Conservation (phyloP, 2,113 vertebrate species). For the Peromyscus maniculatus region DNA sequence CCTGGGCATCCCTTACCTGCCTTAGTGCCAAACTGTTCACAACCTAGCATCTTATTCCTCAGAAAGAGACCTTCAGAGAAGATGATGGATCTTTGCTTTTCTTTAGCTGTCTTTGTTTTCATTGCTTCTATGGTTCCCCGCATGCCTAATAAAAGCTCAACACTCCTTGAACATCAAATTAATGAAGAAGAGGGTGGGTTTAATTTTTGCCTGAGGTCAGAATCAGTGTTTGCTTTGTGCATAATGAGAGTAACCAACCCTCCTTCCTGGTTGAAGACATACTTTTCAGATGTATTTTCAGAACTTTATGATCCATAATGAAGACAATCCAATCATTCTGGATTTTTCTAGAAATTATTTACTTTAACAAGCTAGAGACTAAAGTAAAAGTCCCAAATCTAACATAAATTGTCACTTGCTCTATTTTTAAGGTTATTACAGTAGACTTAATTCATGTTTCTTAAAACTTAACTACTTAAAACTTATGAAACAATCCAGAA, state of each 20-base stretch:
- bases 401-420: neutral
- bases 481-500: neutral
- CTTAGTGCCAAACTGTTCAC: neutral
- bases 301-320: neutral
- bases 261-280: neutral
- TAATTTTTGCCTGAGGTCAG: neutral
- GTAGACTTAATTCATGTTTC: neutral
- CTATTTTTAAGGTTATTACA: neutral
- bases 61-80: neutral
- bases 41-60: neutral
- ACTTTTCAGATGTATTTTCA: neutral
- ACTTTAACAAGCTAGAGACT: neutral
- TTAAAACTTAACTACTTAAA: conserved; percentile 30
- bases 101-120: neutral
- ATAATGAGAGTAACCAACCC: no score
- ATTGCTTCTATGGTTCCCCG: neutral
- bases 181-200: neutral
- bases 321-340: neutral
- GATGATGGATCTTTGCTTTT: neutral
- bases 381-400: neutral
- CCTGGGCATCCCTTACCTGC: neutral
- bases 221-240: neutral
- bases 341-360: neutral
- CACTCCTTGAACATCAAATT: neutral
- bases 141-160: neutral